Evolutionary conservation across 1,140 invertebrate species (phyloP), one percentile per base, ranked within the genome.

Genomic region (Temnothorax curvispinosus): DNA sequence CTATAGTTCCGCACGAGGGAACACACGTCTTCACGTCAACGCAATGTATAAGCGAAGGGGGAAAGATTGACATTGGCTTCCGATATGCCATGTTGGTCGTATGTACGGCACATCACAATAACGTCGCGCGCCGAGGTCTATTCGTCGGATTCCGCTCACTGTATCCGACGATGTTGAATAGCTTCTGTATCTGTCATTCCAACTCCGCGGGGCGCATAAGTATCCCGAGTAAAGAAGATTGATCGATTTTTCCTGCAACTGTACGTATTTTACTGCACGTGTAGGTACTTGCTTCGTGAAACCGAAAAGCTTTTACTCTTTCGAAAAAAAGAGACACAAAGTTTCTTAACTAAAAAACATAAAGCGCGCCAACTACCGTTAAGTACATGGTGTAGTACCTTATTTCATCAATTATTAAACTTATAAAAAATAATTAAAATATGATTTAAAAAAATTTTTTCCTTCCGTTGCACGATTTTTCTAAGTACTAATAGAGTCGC

Each of bases 21-120:
- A 92, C 91, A 89, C 67, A 87, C 84, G 87, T 88, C 88, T 82
- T 76, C 88, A 85, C 81, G 82, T 80, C 84, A 77, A 87, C 86
- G 81, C 71, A 27, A 64, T 64, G 81, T 60, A 76, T 38, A 67
- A 74, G 56, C 60, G 35, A 41, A 77, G 27, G 72, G 58, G 18
- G 9, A 65, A 52, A 85, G 56, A 75, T 84, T 84, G 80, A 54
- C 80, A 82, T 82, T 82, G 69, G 54, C 80, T 84, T 84, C 69
- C 80, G 80, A 84, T 84, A 84, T 32, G 38, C 50, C 21, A 32
- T 21, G 69, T 44, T 64, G 56, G 41, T 52, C 81, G 81, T 41
- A 13, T 38, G 72, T n/a, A 77, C 82, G 58, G 32, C 9, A 35
- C 72, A 35, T 77, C 82, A 64, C 58, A 78, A 78, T 85, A 78